These are phyloP conservation scores for Drosophila virilis DNA, from an alignment of 1,140 invertebrate genomes.

Conservation along the genomic window DNA sequence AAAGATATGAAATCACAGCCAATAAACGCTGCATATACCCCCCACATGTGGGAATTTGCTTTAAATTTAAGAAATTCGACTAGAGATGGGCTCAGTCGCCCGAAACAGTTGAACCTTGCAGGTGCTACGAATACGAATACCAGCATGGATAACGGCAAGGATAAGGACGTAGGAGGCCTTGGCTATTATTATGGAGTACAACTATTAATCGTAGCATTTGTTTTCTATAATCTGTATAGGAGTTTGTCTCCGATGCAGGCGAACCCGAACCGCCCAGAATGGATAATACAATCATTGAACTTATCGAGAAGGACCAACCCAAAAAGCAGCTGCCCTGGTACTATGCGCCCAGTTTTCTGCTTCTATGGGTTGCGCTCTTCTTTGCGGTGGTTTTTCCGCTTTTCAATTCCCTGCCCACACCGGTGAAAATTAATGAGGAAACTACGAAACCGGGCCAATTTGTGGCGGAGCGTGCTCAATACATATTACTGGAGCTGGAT, in stretches of 20 bases:
- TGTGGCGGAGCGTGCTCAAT: slow-evolving; percentile 72
- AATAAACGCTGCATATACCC: slow-evolving; percentile 27
- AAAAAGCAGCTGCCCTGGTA: slow-evolving; percentile 63
- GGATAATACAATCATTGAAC: slow-evolving; percentile 17
- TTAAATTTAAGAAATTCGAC: slow-evolving; percentile 26
- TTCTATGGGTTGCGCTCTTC: slow-evolving; percentile 72
- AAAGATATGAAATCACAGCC: slow-evolving; percentile 38
- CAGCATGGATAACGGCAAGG: slow-evolving; percentile 5
- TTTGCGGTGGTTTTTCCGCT: slow-evolving; percentile 64
- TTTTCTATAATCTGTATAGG: slow-evolving; percentile 11
- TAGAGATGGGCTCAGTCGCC: slow-evolving; percentile 15
- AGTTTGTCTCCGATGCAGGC: background rate
- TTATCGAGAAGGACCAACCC: slow-evolving; percentile 7
- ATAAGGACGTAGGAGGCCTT: slow-evolving; percentile 12
- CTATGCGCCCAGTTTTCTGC: slow-evolving; percentile 64
- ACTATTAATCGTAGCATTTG: background rate
- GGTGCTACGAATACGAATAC: background rate
- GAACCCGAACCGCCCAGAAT: background rate
- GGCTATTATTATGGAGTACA: background rate
- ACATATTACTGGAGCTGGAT: slow-evolving; percentile 87
- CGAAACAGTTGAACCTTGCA: background rate
- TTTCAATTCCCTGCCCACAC: slow-evolving; percentile 58
- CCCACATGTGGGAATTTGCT: slow-evolving; percentile 6
- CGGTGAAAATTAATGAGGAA: slow-evolving; percentile 60
- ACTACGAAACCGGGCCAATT: slow-evolving; percentile 43